Conservation (phyloP, 2,113 vertebrate genomes). For the Platichthys stellatus region DNA sequence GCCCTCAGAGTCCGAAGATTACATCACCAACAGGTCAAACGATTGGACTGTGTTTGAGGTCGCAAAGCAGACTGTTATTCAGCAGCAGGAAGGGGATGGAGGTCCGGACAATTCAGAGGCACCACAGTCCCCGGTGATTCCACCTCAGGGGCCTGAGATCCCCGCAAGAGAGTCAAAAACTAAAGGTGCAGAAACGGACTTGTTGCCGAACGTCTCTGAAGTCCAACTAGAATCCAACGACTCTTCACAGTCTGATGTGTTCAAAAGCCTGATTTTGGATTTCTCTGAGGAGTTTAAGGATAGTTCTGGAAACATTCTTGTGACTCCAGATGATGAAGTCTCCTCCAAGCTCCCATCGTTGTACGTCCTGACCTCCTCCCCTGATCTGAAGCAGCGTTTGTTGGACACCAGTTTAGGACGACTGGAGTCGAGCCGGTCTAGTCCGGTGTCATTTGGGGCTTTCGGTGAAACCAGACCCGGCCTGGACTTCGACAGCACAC, state of each 20-base stretch:
- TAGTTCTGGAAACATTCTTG: background rate
- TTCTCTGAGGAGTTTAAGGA: background rate
- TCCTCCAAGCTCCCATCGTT: slow-evolving; percentile 33
- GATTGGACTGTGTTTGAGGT: slow-evolving; percentile 23
- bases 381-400: slow-evolving; percentile 17
- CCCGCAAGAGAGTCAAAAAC: background rate
- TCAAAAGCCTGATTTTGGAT: background rate
- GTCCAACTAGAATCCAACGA: background rate
- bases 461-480: slow-evolving; percentile 2
- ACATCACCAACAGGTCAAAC: slow-evolving; percentile 2
- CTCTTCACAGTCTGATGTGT: background rate
- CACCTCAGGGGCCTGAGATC: background rate
- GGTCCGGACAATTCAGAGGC: background rate
- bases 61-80: slow-evolving; percentile 21
- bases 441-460: slow-evolving; percentile 64
- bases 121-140: background rate
- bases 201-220: slow-evolving; percentile 7
- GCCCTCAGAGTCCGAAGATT: slow-evolving; percentile 32
- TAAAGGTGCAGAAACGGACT: slow-evolving; percentile 11
- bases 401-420: background rate
- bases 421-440: slow-evolving; percentile 12
- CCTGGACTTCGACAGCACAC: slow-evolving; percentile 1
- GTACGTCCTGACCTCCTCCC: slow-evolving; percentile 59
- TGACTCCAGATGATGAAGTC: slow-evolving; percentile 20
- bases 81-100: background rate